Percentiles rank a stretch among this genome's conserved stretches.
Conservation (phyloP, 2,113 vertebrate species). For the Helogale parvula region DNA sequence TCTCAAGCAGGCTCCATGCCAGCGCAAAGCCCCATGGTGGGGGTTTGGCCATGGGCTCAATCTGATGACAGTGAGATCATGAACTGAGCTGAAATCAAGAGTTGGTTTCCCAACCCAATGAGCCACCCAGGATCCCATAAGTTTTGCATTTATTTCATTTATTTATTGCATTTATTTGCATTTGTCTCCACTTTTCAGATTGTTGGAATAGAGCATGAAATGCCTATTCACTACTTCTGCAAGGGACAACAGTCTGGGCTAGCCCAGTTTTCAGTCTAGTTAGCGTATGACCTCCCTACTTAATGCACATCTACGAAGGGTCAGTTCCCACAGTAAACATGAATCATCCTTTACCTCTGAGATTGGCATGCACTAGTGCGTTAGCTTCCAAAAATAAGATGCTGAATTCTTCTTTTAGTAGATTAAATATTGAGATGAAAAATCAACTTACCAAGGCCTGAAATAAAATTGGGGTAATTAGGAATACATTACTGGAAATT, state of each 20-base stretch:
- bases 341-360: neutral
- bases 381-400: neutral
- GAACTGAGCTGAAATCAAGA: too few species aligned
- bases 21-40: too few species aligned
- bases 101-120: too few species aligned
- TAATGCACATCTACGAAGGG: neutral
- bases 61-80: too few species aligned
- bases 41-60: too few species aligned
- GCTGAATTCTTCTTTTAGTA: neutral
- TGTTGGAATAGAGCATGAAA: neutral
- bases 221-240: neutral
- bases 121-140: too few species aligned
- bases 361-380: neutral
- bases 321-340: neutral
- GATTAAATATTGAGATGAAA: constrained; percentile 21
- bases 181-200: neutral
- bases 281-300: neutral
- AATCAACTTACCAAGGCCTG: neutral
- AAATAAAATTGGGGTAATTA: neutral
- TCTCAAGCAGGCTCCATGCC: too few species aligned
- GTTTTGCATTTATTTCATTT: neutral
- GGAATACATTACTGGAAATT: neutral
- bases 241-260: neutral
- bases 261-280: neutral
- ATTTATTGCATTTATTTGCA: neutral